phyloP scores from a whole-genome alignment of 2,888 invertebrate genomes.

The Trypoxylon attenuatum region DNA sequence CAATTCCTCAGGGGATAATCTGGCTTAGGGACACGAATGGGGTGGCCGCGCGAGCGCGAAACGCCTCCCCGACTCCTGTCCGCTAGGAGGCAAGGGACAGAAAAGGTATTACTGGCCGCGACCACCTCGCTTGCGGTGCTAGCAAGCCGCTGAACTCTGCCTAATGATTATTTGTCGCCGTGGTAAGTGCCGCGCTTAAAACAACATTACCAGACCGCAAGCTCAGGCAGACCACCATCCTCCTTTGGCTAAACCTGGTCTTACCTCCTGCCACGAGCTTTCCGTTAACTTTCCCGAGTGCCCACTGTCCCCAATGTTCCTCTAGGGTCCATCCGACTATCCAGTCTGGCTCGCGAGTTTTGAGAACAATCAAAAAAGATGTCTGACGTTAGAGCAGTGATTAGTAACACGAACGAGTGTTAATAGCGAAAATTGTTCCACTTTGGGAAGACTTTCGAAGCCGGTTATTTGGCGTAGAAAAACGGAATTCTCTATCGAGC shows the following conservation, averaged over 20 bases:
- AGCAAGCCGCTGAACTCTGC: conserved; percentile 65
- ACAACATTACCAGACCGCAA: conserved; percentile 68
- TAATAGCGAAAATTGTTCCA: too few relatives aligned
- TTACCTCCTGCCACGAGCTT: conserved; percentile 5
- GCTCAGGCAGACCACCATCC: conserved; percentile 56
- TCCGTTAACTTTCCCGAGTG: background rate
- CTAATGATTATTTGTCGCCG: conserved; percentile 71
- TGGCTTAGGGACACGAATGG: conserved; percentile 61
- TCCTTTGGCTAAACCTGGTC: conserved; percentile 51
- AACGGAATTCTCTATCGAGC: too few relatives aligned
- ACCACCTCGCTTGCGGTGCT: conserved; percentile 48
- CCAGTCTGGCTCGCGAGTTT: too few relatives aligned
- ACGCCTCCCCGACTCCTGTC: too few relatives aligned
- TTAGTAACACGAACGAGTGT: too few relatives aligned
- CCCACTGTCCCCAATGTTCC: conserved; percentile 20
- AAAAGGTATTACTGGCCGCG: conserved; percentile 57
- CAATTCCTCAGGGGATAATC: conserved; percentile 67
- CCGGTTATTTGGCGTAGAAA: too few relatives aligned
- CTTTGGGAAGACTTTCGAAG: too few relatives aligned
- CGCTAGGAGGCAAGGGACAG: conserved; percentile 43
- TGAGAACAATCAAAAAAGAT: too few relatives aligned
- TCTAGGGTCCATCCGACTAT: too few relatives aligned
- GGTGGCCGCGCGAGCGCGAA: conserved; percentile 51
- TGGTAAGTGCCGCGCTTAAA: conserved; percentile 69
- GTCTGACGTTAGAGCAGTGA: too few relatives aligned